Percentiles rank a stretch among this genome's conserved stretches.
Evolutionary conservation across 30 jellyfish, hydroid and myxozoan genomes (phyloP).

Genomic region (Chrysaora quinquecirrha): DNA sequence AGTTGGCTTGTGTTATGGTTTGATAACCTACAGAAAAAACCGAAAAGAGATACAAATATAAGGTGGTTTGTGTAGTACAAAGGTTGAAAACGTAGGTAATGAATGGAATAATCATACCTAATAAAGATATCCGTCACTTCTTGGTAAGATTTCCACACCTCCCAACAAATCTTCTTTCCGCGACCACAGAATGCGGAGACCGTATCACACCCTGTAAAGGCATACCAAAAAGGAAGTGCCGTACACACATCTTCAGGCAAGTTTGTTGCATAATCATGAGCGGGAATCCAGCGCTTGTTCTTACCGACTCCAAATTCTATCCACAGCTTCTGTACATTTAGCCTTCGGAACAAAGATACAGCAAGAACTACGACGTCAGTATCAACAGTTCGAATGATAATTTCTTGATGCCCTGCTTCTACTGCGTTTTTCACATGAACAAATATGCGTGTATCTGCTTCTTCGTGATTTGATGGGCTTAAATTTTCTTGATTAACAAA

Average conservation of each 20-base stretch:
- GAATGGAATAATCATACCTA: not conserved
- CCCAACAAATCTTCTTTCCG: constrained; percentile 32
- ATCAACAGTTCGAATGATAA: constrained; percentile 26
- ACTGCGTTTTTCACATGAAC: constrained; percentile 6
- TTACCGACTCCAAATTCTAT: constrained; percentile 1
- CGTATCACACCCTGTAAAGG: constrained; percentile 29
- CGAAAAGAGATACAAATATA: no score
- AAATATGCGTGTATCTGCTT: not conserved
- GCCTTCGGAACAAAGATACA: not conserved
- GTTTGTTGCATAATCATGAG: not conserved
- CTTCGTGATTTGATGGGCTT: constrained; percentile 22
- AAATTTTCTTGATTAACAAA: not conserved
- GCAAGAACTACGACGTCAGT: constrained; percentile 10
- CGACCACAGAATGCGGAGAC: constrained; percentile 32
- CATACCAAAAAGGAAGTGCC: constrained; percentile 5
- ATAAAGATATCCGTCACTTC: no score
- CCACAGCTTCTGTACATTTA: constrained; percentile 3
- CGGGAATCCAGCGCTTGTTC: constrained; percentile 9
- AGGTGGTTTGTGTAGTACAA: no score
- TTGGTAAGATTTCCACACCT: constrained; percentile 10
- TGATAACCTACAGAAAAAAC: no score
- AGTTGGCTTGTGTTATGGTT: no score
- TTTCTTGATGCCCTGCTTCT: not conserved
- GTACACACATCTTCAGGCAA: not conserved
- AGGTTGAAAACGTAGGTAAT: constrained; percentile 13